Percentiles rank a stretch among this genome's conserved stretches.
phyloP scores from a whole-genome alignment of 1,140 invertebrate genomes.

The Diplogasteroides magnus region DNA sequence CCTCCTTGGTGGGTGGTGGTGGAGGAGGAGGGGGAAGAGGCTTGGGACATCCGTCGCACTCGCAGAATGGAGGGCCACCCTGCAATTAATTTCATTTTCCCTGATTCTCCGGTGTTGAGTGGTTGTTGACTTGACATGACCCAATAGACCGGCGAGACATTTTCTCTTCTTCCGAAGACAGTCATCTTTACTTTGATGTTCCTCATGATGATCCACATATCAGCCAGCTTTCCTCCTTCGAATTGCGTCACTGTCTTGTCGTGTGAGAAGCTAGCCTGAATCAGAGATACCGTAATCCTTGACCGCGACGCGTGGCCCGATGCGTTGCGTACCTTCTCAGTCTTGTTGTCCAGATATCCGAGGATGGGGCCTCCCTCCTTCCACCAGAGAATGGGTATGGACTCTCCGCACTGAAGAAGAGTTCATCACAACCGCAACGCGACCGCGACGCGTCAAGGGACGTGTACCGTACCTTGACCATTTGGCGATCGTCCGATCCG shows the following conservation, averaged over 20 bases:
- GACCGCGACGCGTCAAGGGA: too few relatives aligned
- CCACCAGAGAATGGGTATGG: conserved; percentile 26
- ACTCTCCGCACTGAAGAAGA: conserved; percentile 25
- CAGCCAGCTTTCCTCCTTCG: conserved; percentile 11
- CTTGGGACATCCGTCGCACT: conserved; percentile 35
- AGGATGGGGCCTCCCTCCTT: conserved; percentile 16
- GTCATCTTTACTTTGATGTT: conserved; percentile 25
- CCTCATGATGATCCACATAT: conserved; percentile 38
- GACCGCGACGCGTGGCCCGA: background rate
- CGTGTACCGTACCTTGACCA: too few relatives aligned
- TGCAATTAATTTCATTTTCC: too few relatives aligned
- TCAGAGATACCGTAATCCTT: background rate
- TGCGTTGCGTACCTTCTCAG: conserved; percentile 23
- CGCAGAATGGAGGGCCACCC: conserved; percentile 38
- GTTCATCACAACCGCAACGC: too few relatives aligned
- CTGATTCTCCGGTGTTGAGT: conserved; percentile 2
- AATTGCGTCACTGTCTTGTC: conserved; percentile 1
- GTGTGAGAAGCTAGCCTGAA: conserved; percentile 29
- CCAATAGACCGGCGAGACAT: conserved; percentile 24
- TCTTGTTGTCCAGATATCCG: conserved; percentile 43
- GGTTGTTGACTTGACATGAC: background rate
- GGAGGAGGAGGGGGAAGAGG: background rate
- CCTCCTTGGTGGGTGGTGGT: too few relatives aligned
- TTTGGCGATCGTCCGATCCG: conserved; percentile 13
- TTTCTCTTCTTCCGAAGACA: conserved; percentile 25